Conservation (phyloP, 2,888 invertebrate species). For the Phorcus lineatus region DNA sequence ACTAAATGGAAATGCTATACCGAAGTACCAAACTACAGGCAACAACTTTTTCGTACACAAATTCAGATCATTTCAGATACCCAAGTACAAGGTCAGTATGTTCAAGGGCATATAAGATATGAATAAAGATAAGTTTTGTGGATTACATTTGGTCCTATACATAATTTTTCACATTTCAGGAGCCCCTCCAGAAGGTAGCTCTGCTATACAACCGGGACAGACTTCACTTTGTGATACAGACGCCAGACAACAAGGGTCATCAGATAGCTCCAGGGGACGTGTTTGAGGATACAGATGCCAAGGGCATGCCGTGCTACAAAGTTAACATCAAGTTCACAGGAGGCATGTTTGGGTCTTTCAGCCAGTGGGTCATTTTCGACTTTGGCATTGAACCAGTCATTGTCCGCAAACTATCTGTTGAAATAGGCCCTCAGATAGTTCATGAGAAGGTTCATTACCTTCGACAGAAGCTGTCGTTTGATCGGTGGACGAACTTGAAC, state of each 20-base stretch:
- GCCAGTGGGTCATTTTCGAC: constrained; percentile 72
- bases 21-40: too few species aligned
- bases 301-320: constrained; percentile 48
- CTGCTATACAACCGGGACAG: constrained; percentile 68
- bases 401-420: constrained; percentile 66
- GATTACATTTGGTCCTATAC: too few species aligned
- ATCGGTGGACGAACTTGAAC: constrained; percentile 71
- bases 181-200: constrained; percentile 60
- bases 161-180: constrained; percentile 38
- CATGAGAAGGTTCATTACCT: constrained; percentile 61
- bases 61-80: too few species aligned
- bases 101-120: too few species aligned
- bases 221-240: constrained; percentile 65
- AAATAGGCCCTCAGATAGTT: constrained; percentile 60
- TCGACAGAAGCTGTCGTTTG: constrained; percentile 65
- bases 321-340: constrained; percentile 36
- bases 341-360: constrained; percentile 72
- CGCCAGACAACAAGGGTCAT: constrained; percentile 40
- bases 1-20: too few species aligned
- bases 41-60: too few species aligned
- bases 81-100: background rate
- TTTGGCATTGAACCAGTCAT: constrained; percentile 67
- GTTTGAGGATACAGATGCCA: constrained; percentile 51
- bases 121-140: too few species aligned
- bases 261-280: constrained; percentile 67